phyloP scores from a whole-genome alignment of 2,888 invertebrate species.

The Andrena dorsata region DNA sequence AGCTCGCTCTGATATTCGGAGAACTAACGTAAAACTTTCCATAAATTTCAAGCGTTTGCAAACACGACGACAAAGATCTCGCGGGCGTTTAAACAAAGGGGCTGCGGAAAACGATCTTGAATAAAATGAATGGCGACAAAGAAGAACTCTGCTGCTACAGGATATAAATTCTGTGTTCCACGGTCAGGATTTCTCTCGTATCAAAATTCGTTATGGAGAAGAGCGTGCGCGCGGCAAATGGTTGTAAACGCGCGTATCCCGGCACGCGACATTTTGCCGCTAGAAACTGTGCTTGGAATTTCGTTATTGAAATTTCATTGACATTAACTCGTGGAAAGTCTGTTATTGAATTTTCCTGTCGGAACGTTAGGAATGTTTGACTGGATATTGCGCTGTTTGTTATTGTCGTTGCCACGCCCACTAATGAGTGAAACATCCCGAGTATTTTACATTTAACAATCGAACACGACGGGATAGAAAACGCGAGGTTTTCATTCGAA shows the following conservation, averaged over 20 bases:
- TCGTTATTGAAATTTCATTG: constrained; percentile 30
- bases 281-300: constrained; percentile 4
- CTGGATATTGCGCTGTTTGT: neutral
- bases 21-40: neutral
- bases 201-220: constrained; percentile 37
- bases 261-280: neutral
- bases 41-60: constrained; percentile 18
- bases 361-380: constrained; percentile 37
- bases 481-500: neutral
- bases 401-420: constrained; percentile 13
- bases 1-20: neutral
- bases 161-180: constrained; percentile 54
- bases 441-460: constrained; percentile 3
- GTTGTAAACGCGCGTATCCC: constrained; percentile 36
- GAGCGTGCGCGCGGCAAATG: constrained; percentile 2
- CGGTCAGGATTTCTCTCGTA: constrained; percentile 38
- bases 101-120: neutral
- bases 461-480: neutral
- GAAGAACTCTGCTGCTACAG: constrained; percentile 29
- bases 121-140: constrained; percentile 55
- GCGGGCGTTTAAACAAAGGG: neutral
- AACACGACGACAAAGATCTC: constrained; percentile 34
- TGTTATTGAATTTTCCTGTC: constrained; percentile 36
- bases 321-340: constrained; percentile 39
- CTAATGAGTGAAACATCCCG: constrained; percentile 13